Conservation (phyloP, 2,888 invertebrate species). For the Rhagonycha fulva region DNA sequence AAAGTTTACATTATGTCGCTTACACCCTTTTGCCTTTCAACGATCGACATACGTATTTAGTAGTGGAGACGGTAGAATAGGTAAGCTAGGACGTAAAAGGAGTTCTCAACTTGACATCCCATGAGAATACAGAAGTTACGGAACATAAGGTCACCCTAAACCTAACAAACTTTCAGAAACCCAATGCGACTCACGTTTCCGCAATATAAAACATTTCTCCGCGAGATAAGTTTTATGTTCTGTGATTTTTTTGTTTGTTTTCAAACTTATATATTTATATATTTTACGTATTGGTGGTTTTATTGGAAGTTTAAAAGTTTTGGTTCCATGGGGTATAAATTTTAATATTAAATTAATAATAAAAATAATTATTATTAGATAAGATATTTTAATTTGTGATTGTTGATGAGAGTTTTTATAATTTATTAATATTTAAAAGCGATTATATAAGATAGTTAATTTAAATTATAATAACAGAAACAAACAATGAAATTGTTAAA, state of each 20-base stretch:
- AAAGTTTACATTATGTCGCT: too few relatives aligned
- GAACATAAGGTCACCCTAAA: slow-evolving; percentile 52
- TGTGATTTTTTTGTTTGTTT: slow-evolving; percentile 25
- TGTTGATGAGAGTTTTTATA: too few relatives aligned
- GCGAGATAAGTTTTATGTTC: slow-evolving; percentile 29
- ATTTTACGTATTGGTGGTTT: background rate
- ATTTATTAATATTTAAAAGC: background rate
- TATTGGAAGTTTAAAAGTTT: background rate
- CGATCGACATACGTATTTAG: slow-evolving; percentile 17
- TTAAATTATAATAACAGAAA: background rate
- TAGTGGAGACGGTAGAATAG: slow-evolving; percentile 32
- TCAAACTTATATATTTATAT: background rate
- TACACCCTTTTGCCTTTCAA: too few relatives aligned
- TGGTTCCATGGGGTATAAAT: background rate
- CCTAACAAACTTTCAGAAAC: slow-evolving; percentile 53
- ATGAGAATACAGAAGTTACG: slow-evolving; percentile 52
- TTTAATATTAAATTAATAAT: too few relatives aligned
- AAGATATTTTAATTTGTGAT: too few relatives aligned
- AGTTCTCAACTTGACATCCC: slow-evolving; percentile 40
- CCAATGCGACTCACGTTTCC: slow-evolving; percentile 54
- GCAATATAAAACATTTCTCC: slow-evolving; percentile 44
- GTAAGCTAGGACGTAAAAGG: slow-evolving; percentile 39
- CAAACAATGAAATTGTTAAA: background rate
- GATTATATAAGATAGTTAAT: background rate
- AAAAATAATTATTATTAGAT: too few relatives aligned